Evolutionary conservation across 2,113 vertebrate genomes (phyloP), one percentile per base, ranked within the genome.

Genomic region (Takifugu flavidus): DNA sequence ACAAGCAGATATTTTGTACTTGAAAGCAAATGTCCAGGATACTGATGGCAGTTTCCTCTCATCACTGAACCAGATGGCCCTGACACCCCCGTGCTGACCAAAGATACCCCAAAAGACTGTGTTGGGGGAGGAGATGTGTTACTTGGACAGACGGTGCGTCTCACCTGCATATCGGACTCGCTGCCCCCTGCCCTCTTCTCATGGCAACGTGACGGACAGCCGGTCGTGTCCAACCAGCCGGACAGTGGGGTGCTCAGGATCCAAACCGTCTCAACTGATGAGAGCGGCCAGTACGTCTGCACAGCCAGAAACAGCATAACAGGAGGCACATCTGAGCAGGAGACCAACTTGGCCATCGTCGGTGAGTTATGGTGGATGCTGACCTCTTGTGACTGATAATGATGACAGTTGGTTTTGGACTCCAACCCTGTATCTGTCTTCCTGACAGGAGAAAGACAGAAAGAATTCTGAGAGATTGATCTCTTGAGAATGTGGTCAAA

Each of bases 161-260:
- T 91, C 72, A 88, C 85, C 74, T 91, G 90, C 49, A 4, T 43
- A 2, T 85, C 89, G 1, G 60, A 64, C 50, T 91, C 90, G 1
- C 29, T 90, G 59, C 91, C 91, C 44, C 78, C 88, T 2, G 90
- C 89, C 54, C 64, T 72, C 12, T 87, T 91, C 78, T 80, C 90
- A 0, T 92, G 90, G 91, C 62, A 78, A 60, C 63, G 65, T 2
- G 44, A 89, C 1, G 85, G 86, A 12, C 66, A 80, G 56, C 14
- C 80, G 0, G 59, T 92, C 29, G 61, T 78, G 4, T 12, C 62
- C 3, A 28, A 49, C 43, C 83, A 85, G 6, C 60, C 63, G 2
- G 67, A 61, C 58, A 84, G 75, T 5, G 88, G 90, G 25, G 72
- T 73, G 50, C 82, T 92, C 62, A 86, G 10, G 65, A 12, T 92